A percentile compares a stretch with the other conserved stretches of the same genome.
Evolutionary conservation across 2,888 invertebrate species (phyloP).

Genomic region (Zelleria hepariella): DNA sequence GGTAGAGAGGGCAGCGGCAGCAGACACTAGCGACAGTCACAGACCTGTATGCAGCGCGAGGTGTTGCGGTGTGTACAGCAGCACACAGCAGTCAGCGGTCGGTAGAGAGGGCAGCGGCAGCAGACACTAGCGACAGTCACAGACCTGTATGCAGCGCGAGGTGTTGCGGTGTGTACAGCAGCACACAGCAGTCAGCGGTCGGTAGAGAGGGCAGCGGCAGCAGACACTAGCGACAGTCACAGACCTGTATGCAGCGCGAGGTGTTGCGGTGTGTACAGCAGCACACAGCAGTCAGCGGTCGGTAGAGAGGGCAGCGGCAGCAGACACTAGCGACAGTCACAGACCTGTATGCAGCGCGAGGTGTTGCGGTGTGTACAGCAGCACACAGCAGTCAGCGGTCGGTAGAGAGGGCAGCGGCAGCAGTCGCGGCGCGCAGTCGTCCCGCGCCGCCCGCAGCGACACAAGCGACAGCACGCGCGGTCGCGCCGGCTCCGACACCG

Average conservation of each 20-base stretch:
- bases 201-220: no score
- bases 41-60: no score
- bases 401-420: slow-evolving; percentile 30
- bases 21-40: no score
- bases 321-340: slow-evolving; percentile 19
- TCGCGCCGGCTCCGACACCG: slow-evolving; percentile 27
- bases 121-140: no score
- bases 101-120: no score
- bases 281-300: slow-evolving; percentile 20
- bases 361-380: background rate
- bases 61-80: no score
- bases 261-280: background rate
- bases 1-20: no score
- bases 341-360: slow-evolving; percentile 23
- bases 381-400: slow-evolving; percentile 20
- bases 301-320: slow-evolving; percentile 30
- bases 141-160: no score
- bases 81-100: no score
- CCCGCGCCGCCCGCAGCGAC: slow-evolving; percentile 20
- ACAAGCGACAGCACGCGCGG: slow-evolving; percentile 41
- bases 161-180: no score
- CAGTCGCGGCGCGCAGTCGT: slow-evolving; percentile 18
- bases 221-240: no score
- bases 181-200: no score
- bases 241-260: slow-evolving; percentile 23